Evolutionary conservation across 92 coral and sea anemone species (phyloP).

Genomic region (Porites cylindrica): DNA sequence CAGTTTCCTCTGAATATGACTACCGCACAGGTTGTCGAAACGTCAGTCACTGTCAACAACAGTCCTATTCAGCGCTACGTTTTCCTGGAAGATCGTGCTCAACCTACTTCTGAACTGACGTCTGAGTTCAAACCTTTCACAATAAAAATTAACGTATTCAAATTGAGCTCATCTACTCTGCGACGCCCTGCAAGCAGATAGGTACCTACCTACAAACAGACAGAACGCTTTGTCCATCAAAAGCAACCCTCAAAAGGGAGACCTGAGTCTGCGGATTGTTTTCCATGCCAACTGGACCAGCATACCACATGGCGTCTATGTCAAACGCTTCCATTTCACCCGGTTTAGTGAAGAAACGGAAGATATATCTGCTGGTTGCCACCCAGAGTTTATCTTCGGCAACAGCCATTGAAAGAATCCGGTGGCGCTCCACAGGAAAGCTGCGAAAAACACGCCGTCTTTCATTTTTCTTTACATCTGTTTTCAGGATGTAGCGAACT

Average conservation of each 20-base stretch:
- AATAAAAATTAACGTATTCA: no score
- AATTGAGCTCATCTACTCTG: no score
- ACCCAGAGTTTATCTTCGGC: conserved; percentile 84
- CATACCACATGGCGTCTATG: conserved; percentile 94
- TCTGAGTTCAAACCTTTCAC: no score
- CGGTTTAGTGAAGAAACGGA: conserved; percentile 79
- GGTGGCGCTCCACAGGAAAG: conserved; percentile 79
- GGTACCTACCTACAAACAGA: conserved; percentile 66
- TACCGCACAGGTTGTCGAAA: no score
- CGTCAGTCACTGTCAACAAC: no score
- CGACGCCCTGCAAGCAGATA: no score
- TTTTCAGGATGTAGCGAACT: conserved; percentile 78
- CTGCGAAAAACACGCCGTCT: conserved; percentile 61
- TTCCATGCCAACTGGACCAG: conserved; percentile 79
- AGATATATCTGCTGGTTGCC: conserved; percentile 87
- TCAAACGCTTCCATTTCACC: conserved; percentile 91
- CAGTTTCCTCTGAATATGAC: no score
- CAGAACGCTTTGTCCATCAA: conserved; percentile 71
- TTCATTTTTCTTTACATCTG: conserved; percentile 81
- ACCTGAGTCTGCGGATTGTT: conserved; percentile 82
- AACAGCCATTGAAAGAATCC: conserved; percentile 73
- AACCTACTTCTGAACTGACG: no score
- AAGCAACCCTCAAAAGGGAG: conserved; percentile 63
- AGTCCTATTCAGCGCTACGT: no score
- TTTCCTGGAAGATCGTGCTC: no score